Evolutionary conservation across 1,140 invertebrate genomes (phyloP), one percentile per base, ranked within the genome.

Genomic region (Trichonephila clavata): DNA sequence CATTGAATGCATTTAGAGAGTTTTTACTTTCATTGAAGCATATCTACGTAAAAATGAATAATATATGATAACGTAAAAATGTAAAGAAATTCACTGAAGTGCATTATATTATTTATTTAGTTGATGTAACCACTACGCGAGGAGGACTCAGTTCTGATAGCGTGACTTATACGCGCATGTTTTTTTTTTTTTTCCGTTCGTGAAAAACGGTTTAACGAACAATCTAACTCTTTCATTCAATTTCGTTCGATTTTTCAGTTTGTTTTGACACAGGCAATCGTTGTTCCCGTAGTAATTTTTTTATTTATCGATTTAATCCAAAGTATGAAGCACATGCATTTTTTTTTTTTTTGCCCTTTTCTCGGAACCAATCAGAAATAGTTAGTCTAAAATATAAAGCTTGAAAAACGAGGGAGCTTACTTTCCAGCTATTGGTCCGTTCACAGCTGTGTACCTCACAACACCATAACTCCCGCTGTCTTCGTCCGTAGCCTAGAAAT

Each of bases 391-490:
- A 0, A 43, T 16, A 7, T 13, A n/a, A n/a, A 14, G 14, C 10
- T 6, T 21, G 16, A 39, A 43, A 89, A 50, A 50, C 10, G 10
- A 65, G 18, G 24, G 21, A 77, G 59, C 94, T 90, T 94, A 95
- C 95, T 94, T 95, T 92, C 97, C 97, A 95, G 97, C 97, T 80
- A 97, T 96, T 94, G 97, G 96, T 59, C 98, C 98, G 94, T 97
- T 96, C 95, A 98, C 97, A 87, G 96, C 96, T 71, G 98, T 98
- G 95, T 98, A 98, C 84, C 97, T 97, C 90, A 98, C 96, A 94
- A 97, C 97, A 77, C 97, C 97, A 94, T 97, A 97, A 81, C 96
- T 95, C 87, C 97, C 97, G 2, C 97, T 97, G 95, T 98, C 98
- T 90, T 97, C 96, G 95, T 98, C 98, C 59, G 96, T 97, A 2